phyloP scores from a whole-genome alignment of 2,113 vertebrate species.

The Rhinopomastus cyanomelas region DNA sequence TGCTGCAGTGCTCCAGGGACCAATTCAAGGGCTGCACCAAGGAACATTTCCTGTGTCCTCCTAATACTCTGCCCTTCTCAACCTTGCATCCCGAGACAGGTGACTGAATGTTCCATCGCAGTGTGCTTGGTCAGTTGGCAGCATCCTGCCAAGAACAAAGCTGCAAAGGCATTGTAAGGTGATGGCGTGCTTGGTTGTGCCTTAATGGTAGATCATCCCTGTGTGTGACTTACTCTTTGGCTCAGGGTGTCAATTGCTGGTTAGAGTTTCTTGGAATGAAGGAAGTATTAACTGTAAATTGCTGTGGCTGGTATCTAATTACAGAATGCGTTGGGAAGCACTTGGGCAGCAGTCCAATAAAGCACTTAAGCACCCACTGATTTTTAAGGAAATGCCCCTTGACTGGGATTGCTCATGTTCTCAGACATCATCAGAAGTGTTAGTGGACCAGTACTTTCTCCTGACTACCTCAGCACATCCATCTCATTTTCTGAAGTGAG shows the following conservation, averaged over 20 bases:
- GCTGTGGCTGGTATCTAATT: slow-evolving; percentile 29
- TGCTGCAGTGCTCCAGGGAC: neutral
- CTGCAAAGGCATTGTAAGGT: neutral
- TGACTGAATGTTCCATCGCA: neutral
- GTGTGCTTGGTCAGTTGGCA: neutral
- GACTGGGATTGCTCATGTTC: neutral
- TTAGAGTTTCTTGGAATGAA: slow-evolving; percentile 56
- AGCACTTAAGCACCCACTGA: slow-evolving; percentile 57
- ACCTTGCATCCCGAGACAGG: neutral
- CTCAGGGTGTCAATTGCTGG: neutral
- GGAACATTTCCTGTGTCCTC: neutral
- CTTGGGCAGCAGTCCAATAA: slow-evolving; percentile 16
- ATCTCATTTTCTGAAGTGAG: slow-evolving; percentile 25
- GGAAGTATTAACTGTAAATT: slow-evolving; percentile 57
- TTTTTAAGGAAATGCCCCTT: slow-evolving; percentile 38
- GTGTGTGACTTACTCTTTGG: neutral
- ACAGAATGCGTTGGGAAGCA: slow-evolving; percentile 22
- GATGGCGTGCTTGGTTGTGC: neutral
- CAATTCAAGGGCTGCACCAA: neutral
- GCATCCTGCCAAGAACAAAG: neutral
- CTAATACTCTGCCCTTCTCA: neutral
- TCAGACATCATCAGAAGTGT: neutral
- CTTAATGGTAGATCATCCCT: neutral
- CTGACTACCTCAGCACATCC: neutral
- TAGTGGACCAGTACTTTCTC: neutral